Evolutionary conservation across 2,797 vertebrate genomes (phyloP).

Genomic region (Echiichthys vipera): DNA sequence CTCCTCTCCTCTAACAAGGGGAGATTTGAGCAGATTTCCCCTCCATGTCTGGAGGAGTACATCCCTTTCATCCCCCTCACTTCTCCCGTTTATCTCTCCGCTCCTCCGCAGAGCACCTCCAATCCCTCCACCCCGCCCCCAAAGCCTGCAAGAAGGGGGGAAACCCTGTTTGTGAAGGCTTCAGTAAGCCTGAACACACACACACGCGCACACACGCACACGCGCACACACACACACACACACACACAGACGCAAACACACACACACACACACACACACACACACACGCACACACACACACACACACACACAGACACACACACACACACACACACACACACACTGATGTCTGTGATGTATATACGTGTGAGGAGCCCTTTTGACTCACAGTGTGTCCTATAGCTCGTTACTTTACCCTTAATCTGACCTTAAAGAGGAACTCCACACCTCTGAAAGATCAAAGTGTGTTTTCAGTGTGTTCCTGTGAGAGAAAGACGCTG

Average conservation of each 20-base stretch:
- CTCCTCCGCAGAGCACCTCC: conserved; percentile 72
- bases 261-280: neutral
- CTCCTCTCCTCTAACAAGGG: conserved; percentile 77
- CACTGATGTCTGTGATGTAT: neutral
- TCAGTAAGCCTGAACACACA: conserved; percentile 62
- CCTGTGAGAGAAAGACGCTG: neutral
- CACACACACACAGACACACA: conserved; percentile 8
- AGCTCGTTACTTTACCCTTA: conserved; percentile 6
- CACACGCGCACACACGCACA: conserved; percentile 20
- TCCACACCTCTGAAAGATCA: neutral
- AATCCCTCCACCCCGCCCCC: conserved; percentile 67
- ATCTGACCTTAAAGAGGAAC: neutral
- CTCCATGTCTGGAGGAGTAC: conserved; percentile 72
- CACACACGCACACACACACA: conserved; percentile 7
- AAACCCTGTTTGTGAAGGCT: conserved; percentile 70
- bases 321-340: conserved; percentile 3
- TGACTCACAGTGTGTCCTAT: neutral
- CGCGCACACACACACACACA: neutral
- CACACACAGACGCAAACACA: neutral
- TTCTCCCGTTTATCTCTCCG: conserved; percentile 76
- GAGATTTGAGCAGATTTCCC: conserved; percentile 81
- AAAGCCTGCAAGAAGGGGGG: conserved; percentile 68
- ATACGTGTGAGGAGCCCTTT: conserved; percentile 3
- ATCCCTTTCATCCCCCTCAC: conserved; percentile 78
- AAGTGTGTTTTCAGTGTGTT: neutral